Evolutionary conservation across 2,113 vertebrate genomes (phyloP).

Genomic region (Chelonoidis abingdonii): DNA sequence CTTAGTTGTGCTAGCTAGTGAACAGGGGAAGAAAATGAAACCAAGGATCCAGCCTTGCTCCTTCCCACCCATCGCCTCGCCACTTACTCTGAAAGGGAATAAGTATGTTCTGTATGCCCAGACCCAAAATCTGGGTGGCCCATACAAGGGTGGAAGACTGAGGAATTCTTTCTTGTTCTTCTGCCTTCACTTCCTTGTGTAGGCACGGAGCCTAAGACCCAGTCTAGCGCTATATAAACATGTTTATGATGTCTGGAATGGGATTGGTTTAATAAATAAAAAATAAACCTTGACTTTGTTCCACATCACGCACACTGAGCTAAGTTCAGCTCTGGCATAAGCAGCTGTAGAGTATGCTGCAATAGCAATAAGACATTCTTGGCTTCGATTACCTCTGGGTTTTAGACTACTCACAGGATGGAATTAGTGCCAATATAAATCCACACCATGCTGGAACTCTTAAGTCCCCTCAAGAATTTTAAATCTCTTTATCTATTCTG

Average conservation of each 20-base stretch:
- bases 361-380: not conserved
- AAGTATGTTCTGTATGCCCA: rapidly evolving
- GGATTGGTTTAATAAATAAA: not conserved
- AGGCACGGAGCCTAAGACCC: too few species aligned
- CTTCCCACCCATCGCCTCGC: not conserved
- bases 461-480: not conserved
- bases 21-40: not conserved
- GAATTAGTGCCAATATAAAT: not conserved
- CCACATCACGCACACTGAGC: not conserved
- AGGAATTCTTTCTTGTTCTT: not conserved
- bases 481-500: constrained; percentile 25
- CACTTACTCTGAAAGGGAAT: not conserved
- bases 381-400: not conserved
- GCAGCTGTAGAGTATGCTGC: not conserved
- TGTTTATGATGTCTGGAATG: not conserved
- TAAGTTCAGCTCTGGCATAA: not conserved
- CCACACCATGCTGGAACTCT: not conserved
- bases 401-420: not conserved
- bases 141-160: not conserved
- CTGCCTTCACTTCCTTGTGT: not conserved
- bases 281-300: not conserved
- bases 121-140: not conserved
- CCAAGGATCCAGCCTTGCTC: not conserved
- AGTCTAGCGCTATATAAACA: not conserved
- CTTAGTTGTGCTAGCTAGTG: not conserved